phyloP scores from a whole-genome alignment of 1,140 invertebrate species.

The Anoplolepis gracilipes region DNA sequence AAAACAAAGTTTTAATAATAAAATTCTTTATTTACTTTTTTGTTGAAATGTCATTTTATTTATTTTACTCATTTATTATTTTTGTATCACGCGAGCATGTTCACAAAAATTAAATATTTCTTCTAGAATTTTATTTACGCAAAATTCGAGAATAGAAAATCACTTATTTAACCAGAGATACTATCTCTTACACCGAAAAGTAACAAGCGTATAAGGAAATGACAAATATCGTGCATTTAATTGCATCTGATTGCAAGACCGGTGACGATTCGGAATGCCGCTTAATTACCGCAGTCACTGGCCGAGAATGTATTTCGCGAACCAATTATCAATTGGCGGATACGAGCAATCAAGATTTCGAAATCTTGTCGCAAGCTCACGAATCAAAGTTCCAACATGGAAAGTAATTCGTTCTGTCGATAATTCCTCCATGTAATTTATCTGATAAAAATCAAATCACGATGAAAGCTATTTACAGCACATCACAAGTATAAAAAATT shows the following conservation, averaged over 20 bases:
- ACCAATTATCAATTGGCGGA: slow-evolving; percentile 38
- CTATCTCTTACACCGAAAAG: not conserved
- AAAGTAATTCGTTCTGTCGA: not conserved
- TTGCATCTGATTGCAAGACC: slow-evolving; percentile 7
- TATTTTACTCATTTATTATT: not conserved
- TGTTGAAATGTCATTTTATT: not conserved
- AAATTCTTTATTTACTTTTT: not conserved
- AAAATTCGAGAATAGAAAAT: slow-evolving; percentile 14
- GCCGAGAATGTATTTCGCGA: slow-evolving; percentile 31
- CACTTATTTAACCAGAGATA: not conserved
- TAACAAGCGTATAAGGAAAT: slow-evolving; percentile 4
- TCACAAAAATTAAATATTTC: not conserved
- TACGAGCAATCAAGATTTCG: slow-evolving; percentile 20
- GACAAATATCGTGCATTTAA: slow-evolving; percentile 29
- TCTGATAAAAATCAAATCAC: not conserved
- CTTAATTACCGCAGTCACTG: slow-evolving; percentile 23
- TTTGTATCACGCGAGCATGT: not conserved
- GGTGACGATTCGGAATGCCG: slow-evolving; percentile 7
- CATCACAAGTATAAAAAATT: not conserved
- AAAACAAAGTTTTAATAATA: not conserved
- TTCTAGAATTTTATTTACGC: not conserved
- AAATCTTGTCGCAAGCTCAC: slow-evolving; percentile 24
- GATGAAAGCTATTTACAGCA: not conserved
- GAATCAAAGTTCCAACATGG: not conserved
- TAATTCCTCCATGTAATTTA: not conserved